Conservation (phyloP, 2,797 vertebrate species). For the Hapalemur alaotrensis region DNA sequence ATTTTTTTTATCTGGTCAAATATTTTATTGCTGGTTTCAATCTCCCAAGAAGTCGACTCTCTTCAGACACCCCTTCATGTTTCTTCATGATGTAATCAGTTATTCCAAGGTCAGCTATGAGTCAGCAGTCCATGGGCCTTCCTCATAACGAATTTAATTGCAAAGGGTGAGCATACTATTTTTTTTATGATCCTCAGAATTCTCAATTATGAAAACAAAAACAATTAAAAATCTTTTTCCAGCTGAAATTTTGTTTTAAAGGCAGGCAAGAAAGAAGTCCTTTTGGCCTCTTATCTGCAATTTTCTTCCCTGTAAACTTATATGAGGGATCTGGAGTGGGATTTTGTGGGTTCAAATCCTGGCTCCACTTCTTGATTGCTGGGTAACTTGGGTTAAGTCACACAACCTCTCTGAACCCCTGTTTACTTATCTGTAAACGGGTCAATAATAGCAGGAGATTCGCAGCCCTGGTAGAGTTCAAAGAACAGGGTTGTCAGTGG, state of each 20-base stretch:
- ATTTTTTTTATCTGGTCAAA: constrained; percentile 26
- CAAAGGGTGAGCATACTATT: neutral
- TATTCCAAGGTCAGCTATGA: neutral
- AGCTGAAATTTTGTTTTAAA: neutral
- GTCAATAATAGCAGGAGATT: neutral
- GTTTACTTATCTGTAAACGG: neutral
- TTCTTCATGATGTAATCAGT: constrained; percentile 10
- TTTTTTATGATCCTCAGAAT: neutral
- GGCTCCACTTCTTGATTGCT: neutral
- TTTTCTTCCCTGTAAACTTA: neutral
- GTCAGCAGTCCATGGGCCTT: neutral
- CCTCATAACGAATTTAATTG: neutral
- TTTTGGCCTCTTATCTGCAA: neutral
- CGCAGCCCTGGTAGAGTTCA: neutral
- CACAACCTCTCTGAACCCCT: neutral
- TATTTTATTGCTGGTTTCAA: constrained; percentile 28
- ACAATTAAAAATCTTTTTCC: neutral
- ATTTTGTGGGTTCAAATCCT: neutral
- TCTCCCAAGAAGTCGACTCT: neutral
- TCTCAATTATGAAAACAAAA: constrained; percentile 21
- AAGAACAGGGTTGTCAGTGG: neutral
- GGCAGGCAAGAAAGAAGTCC: neutral
- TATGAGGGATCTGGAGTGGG: neutral
- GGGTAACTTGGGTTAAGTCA: neutral
- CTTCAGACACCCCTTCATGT: neutral